A percentile compares a stretch with the other conserved stretches of the same genome.
phyloP scores from a whole-genome alignment of 2,113 vertebrate genomes.

The Oplegnathus fasciatus region DNA sequence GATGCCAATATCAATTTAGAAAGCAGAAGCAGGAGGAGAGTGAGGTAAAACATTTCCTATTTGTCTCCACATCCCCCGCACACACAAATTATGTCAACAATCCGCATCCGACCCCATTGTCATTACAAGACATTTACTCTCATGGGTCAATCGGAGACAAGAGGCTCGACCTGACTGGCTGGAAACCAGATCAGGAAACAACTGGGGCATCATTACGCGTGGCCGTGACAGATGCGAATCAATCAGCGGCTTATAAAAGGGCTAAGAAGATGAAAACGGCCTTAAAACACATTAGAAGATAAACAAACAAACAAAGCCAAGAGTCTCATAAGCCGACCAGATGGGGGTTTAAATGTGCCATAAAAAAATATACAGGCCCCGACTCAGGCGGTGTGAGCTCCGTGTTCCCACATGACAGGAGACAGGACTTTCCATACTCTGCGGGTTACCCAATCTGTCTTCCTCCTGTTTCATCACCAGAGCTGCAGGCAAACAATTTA shows the following conservation, averaged over 20 bases:
- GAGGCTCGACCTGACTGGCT: constrained; percentile 30
- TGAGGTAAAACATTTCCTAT: constrained; percentile 6
- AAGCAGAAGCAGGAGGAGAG: constrained; percentile 4
- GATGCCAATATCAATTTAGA: constrained; percentile 44
- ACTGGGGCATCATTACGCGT: constrained; percentile 7
- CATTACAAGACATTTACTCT: constrained; percentile 29
- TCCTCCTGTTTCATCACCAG: constrained; percentile 64
- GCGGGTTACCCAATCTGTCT: constrained; percentile 57
- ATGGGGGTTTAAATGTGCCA: constrained; percentile 72
- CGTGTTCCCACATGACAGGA: constrained; percentile 67
- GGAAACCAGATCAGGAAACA: constrained; percentile 40
- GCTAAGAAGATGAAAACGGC: constrained; percentile 58
- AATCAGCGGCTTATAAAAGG: constrained; percentile 52
- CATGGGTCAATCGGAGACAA: constrained; percentile 30
- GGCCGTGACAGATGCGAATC: constrained; percentile 56
- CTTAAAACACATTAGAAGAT: constrained; percentile 75
- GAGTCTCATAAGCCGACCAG: constrained; percentile 75
- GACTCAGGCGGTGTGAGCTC: constrained; percentile 52
- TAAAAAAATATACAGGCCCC: constrained; percentile 54
- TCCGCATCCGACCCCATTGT: neutral
- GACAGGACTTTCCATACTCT: constrained; percentile 68
- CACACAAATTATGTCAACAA: constrained; percentile 25
- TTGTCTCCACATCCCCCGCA: neutral
- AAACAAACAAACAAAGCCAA: constrained; percentile 77
- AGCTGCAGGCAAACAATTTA: constrained; percentile 75